A percentile compares a stretch with the other conserved stretches of the same genome.
These are phyloP conservation scores for Canis aureus DNA, from an alignment of 2,113 vertebrate species.

Conservation along the genomic window DNA sequence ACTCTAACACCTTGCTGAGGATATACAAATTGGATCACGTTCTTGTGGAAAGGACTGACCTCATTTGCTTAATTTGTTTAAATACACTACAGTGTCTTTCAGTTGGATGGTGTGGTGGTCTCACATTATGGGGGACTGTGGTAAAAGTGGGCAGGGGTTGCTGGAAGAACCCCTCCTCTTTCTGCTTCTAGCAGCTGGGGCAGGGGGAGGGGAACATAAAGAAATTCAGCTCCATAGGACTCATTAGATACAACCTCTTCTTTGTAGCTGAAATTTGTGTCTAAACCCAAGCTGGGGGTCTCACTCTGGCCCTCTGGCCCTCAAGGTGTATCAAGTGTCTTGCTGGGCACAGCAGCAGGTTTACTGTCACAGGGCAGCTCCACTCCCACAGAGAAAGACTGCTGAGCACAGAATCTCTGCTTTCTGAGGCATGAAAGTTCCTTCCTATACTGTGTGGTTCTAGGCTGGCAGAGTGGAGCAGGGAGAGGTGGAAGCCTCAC, in stretches of 20 bases:
- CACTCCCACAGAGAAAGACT: not conserved
- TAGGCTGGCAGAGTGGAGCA: too few relatives aligned
- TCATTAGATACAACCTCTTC: not conserved
- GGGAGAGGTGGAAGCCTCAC: not conserved
- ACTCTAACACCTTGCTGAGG: not conserved
- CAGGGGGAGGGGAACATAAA: not conserved
- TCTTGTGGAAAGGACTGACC: not conserved
- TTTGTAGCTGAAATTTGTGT: not conserved
- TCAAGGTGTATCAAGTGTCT: not conserved
- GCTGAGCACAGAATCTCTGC: not conserved
- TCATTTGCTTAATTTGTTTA: not conserved
- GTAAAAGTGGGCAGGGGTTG: not conserved
- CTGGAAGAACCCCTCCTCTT: not conserved
- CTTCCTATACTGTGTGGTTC: not conserved
- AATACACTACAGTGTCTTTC: not conserved
- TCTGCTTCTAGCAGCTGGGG: not conserved
- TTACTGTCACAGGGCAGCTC: not conserved
- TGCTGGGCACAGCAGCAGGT: not conserved
- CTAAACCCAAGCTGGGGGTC: not conserved
- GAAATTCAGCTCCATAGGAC: not conserved
- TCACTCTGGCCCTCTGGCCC: not conserved
- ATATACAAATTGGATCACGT: not conserved
- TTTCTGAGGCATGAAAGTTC: not conserved
- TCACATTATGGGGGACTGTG: not conserved
- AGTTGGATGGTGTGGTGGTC: not conserved